A percentile compares a stretch with the other conserved stretches of the same genome.
Evolutionary conservation across 2,888 invertebrate species (phyloP).

Genomic region (Pardosa pseudoannulata): DNA sequence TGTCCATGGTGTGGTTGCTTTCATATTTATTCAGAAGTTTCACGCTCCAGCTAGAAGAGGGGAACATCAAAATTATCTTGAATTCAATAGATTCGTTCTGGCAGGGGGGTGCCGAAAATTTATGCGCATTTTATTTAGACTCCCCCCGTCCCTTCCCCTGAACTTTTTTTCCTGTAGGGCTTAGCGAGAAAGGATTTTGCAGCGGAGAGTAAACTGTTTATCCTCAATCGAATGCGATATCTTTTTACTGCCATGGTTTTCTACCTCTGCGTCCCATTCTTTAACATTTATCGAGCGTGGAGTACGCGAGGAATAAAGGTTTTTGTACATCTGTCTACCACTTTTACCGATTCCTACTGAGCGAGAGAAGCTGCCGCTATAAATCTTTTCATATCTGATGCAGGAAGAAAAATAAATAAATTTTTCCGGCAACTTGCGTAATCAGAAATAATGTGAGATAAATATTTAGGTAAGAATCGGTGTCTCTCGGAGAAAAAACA

Average conservation of each 20-base stretch:
- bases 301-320: background rate
- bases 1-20: background rate
- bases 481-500: too few relatives aligned
- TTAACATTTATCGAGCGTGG: conserved; percentile 16
- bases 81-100: conserved; percentile 53
- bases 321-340: conserved; percentile 27
- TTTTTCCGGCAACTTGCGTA: background rate
- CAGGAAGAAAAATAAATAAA: too few relatives aligned
- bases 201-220: conserved; percentile 53
- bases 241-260: conserved; percentile 21
- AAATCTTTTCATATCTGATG: background rate
- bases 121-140: conserved; percentile 63
- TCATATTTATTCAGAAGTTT: conserved; percentile 63
- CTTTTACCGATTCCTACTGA: background rate
- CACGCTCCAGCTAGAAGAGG: conserved; percentile 26
- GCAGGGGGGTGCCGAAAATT: conserved; percentile 18
- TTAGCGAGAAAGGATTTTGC: conserved; percentile 22
- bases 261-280: background rate
- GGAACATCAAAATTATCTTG: conserved; percentile 48
- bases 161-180: conserved; percentile 6
- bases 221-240: conserved; percentile 55
- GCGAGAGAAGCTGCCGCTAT: background rate
- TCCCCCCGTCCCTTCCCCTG: background rate
- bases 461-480: too few relatives aligned
- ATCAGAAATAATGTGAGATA: background rate